Base-by-base conservation (phyloP, 2,113 vertebrate genomes). In the Oreochromis aureus region DNA sequence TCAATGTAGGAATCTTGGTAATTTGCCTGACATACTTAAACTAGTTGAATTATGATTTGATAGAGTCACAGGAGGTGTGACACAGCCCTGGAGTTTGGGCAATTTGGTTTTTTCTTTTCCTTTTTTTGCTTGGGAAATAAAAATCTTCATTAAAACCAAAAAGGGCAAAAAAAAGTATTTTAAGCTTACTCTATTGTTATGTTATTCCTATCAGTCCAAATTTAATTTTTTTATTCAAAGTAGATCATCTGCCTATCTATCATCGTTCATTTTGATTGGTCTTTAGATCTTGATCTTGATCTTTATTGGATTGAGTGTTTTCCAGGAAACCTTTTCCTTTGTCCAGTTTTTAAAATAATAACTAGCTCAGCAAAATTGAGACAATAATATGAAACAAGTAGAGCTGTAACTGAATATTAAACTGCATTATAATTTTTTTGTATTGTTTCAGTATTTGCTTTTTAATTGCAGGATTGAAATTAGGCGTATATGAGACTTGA, bases 401-500 rank as follows among this genome's bases (percentile, higher is more conserved):
- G 2, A 44, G 1, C 8, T 71, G 39, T 15, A 71, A 44, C n/a
- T 71, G 39, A 24, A 24, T 44, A 44, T 71, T 71, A 71, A 15
- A 24, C 36, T 16, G 12, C 19, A 39, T 12, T 66, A 66, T n/a
- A 12, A 39, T 39, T 1, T 66, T 63, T n/a, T 61, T 39, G 36
- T 5, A 66, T 66, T 66, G 18, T 39, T 39, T 44, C 66, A 15
- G 36, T 71, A 71, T 71, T 71, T 24, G 1, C 36, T 71, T 44
- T 71, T 71, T 4, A 41, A 44, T 39, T 66, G 34, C 44, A 24
- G 36, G n/a, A 24, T 44, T 9, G 66, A 15, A 69, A 44, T 71
- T 44, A 24, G 5, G 39, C 1, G 0, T 44, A n/a, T 0, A 39
- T 27, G n/a, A 24, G n/a, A 71, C 39, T 71, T 44, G 13, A 27